A percentile compares a stretch with the other conserved stretches of the same genome.
phyloP scores from a whole-genome alignment of 2,888 invertebrate species.

The Andrena camellia region DNA sequence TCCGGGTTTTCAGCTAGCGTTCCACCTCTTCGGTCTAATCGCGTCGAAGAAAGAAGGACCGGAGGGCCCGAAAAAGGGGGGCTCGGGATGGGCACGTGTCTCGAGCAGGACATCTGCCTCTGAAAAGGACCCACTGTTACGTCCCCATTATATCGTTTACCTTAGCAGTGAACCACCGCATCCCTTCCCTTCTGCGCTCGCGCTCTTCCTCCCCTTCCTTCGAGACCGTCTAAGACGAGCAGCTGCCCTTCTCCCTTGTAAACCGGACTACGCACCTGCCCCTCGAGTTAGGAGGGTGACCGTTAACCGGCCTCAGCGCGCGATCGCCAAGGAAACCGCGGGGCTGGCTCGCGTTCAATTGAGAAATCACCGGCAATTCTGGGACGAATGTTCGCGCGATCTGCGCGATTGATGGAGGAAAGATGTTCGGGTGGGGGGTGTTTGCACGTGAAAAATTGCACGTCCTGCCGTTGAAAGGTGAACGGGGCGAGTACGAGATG shows the following conservation, averaged over 20 bases:
- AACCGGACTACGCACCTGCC: conserved; percentile 72
- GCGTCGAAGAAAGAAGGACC: conserved; percentile 46
- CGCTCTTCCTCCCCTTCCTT: conserved; percentile 39
- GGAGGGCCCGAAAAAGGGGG: conserved; percentile 46
- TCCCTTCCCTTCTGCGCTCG: conserved; percentile 46
- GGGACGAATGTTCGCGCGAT: background rate
- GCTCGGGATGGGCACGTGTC: conserved; percentile 76
- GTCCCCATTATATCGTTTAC: conserved; percentile 80
- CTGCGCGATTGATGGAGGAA: too few species aligned
- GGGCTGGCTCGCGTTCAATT: conserved; percentile 1
- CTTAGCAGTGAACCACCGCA: conserved; percentile 60
- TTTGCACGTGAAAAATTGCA: background rate
- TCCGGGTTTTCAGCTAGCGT: conserved; percentile 67
- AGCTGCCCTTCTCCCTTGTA: conserved; percentile 69
- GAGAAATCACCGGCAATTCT: background rate
- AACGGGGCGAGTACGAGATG: background rate
- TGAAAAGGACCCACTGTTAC: conserved; percentile 80
- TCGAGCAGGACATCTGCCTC: conserved; percentile 76
- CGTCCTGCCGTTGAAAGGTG: background rate
- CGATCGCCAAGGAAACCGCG: conserved; percentile 35
- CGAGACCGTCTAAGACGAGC: conserved; percentile 66
- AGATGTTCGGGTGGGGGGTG: too few species aligned
- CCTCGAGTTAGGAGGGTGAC: conserved; percentile 60
- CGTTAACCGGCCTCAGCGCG: conserved; percentile 57
- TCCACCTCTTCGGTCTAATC: conserved; percentile 45